Evolutionary conservation across 2,888 invertebrate genomes (phyloP).

Genomic region (Arrhopalites spinosus): DNA sequence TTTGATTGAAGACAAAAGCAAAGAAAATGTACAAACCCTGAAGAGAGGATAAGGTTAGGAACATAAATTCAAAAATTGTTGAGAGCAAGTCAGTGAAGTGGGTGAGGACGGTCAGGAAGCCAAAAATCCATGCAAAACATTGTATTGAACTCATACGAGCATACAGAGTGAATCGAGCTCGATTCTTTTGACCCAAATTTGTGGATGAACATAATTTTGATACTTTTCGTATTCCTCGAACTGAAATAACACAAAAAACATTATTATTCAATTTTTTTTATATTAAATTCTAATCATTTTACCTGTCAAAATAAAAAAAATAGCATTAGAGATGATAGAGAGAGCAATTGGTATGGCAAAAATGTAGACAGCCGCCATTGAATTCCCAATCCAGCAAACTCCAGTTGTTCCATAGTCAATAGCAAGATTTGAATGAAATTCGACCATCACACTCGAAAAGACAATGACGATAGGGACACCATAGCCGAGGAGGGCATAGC

Average conservation of each 20-base stretch:
- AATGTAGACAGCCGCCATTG: conserved; percentile 9
- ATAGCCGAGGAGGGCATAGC: conserved; percentile 23
- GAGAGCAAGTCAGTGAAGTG: neutral
- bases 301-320: conserved; percentile 12
- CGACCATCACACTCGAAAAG: conserved; percentile 19
- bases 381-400: conserved; percentile 31
- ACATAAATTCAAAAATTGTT: conserved; percentile 12
- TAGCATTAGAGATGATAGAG: conserved; percentile 1
- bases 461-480: conserved; percentile 11
- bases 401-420: conserved; percentile 11
- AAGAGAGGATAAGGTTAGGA: conserved; percentile 14
- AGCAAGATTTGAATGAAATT: conserved; percentile 5
- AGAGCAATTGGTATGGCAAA: conserved; percentile 28
- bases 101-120: conserved; percentile 22
- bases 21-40: conserved; percentile 31
- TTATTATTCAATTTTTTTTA: too few species aligned
- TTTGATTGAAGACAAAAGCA: conserved; percentile 18
- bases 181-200: conserved; percentile 1
- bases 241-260: conserved; percentile 10
- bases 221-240: conserved; percentile 17
- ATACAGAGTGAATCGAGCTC: conserved; percentile 21
- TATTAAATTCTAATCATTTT: too few species aligned
- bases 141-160: conserved; percentile 23
- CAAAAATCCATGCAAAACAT: conserved; percentile 30
- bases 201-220: neutral